These are phyloP conservation scores for Sthenelais limicola DNA, from an alignment of 2,888 invertebrate genomes.

Conservation along the genomic window DNA sequence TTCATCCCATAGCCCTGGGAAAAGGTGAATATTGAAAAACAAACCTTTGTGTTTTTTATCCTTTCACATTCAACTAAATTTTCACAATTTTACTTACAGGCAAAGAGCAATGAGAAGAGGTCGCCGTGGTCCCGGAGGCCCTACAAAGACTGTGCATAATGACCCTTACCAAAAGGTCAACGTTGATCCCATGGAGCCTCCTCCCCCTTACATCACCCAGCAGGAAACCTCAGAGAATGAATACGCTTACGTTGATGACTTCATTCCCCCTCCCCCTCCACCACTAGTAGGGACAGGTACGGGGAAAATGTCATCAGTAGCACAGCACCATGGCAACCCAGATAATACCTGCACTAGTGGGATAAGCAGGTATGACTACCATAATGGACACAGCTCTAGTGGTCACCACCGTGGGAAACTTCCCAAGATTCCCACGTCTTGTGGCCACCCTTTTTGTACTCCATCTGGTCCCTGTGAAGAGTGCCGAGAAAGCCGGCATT, in stretches of 20 bases:
- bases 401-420: background rate
- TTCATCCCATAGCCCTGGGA: too few relatives aligned
- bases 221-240: constrained; percentile 38
- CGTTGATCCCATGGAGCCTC: constrained; percentile 1
- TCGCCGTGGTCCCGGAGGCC: background rate
- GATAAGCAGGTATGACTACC: constrained; percentile 8
- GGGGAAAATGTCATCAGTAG: background rate
- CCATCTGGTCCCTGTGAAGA: constrained; percentile 7
- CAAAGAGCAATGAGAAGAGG: constrained; percentile 4
- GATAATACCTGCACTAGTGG: background rate
- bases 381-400: constrained; percentile 6
- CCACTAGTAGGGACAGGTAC: background rate
- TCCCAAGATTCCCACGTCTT: constrained; percentile 7
- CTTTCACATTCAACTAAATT: background rate
- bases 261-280: constrained; percentile 36
- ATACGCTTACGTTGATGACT: constrained; percentile 42
- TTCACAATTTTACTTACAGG: background rate
- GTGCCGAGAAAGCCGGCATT: constrained; percentile 36
- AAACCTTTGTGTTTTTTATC: too few relatives aligned
- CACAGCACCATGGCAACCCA: too few relatives aligned
- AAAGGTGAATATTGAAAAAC: too few relatives aligned
- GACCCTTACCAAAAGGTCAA: constrained; percentile 37
- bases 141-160: constrained; percentile 1
- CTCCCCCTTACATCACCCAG: constrained; percentile 21
- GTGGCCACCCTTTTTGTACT: constrained; percentile 7